These are phyloP conservation scores for Andinoacara biseriatus DNA, from an alignment of 2,113 vertebrate genomes.

Conservation along the genomic window DNA sequence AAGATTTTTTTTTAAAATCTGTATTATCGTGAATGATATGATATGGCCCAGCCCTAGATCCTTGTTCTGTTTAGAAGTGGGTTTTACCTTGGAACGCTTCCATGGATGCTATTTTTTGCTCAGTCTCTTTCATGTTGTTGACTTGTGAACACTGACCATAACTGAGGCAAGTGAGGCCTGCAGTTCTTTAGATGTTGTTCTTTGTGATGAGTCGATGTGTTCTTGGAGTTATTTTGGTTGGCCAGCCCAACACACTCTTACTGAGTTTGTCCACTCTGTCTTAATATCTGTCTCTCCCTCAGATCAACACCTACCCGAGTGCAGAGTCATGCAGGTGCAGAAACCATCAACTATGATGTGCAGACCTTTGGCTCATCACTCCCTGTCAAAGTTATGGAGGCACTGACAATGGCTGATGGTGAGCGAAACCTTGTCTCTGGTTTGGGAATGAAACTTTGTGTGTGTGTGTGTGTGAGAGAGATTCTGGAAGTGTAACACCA, in stretches of 20 bases:
- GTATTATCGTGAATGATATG: too few species aligned
- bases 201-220: not conserved
- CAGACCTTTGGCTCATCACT: constrained; percentile 92
- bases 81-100: too few species aligned
- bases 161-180: too few species aligned
- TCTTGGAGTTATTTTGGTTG: not conserved
- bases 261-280: not conserved
- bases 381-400: constrained; percentile 97
- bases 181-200: not conserved
- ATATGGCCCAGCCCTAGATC: too few species aligned
- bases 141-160: too few species aligned
- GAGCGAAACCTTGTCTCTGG: not conserved
- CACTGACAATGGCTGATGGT: constrained; percentile 88
- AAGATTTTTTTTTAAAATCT: too few species aligned
- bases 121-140: too few species aligned
- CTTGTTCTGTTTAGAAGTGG: too few species aligned
- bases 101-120: too few species aligned
- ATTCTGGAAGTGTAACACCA: not conserved
- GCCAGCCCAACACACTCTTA: not conserved
- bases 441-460: not conserved
- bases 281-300: constrained; percentile 16
- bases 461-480: too few species aligned
- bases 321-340: constrained; percentile 83
- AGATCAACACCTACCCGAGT: constrained; percentile 88
- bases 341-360: constrained; percentile 89